phyloP scores from a whole-genome alignment of 2,797 vertebrate species.

The Spinus pinus region DNA sequence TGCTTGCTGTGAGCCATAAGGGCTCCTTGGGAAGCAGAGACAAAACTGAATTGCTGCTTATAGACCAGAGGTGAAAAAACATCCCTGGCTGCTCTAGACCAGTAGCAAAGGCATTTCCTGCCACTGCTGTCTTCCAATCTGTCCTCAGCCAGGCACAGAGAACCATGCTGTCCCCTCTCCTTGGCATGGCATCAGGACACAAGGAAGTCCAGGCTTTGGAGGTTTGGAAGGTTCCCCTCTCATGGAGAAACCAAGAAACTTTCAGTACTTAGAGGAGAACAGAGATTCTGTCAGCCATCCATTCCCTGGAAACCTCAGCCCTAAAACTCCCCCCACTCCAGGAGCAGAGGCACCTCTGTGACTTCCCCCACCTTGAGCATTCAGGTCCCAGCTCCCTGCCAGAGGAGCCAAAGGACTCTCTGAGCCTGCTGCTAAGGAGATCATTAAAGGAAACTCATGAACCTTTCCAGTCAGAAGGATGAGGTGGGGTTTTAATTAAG shows the following conservation, averaged over 20 bases:
- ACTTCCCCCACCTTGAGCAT: not conserved
- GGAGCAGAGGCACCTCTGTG: not conserved
- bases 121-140: not conserved
- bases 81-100: not conserved
- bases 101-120: not conserved
- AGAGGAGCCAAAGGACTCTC: not conserved
- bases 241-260: accelerated
- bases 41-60: not conserved
- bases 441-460: constrained; percentile 41
- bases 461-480: constrained; percentile 38
- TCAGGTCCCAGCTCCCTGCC: not conserved
- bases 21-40: not conserved
- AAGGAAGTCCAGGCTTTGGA: not conserved
- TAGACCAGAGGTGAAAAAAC: not conserved
- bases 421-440: constrained; percentile 24
- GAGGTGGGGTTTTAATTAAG: constrained; percentile 68
- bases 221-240: not conserved
- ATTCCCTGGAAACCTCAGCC: not conserved
- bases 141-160: not conserved
- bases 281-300: not conserved
- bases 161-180: not conserved
- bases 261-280: not conserved
- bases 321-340: not conserved
- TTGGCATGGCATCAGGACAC: not conserved
- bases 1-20: not conserved